Base-by-base conservation (phyloP, 2,888 invertebrate species). In the Pseudanteris insignis region DNA sequence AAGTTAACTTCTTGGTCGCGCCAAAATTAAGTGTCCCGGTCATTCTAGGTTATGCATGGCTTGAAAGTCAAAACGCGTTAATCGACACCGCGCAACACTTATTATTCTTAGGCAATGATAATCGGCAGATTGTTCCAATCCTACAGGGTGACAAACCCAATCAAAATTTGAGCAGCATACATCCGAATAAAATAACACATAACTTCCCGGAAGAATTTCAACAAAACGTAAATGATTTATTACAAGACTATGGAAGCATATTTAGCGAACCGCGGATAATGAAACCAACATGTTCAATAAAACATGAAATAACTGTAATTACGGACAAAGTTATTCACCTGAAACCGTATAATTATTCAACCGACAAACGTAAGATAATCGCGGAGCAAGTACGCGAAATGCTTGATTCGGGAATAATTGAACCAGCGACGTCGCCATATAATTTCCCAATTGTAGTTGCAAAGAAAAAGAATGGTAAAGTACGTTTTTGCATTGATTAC, bases 341-440 rank as follows among this genome's bases (percentile, higher is more conserved):
- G 2, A 10, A 2, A 10, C 36, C 36, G 1, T 36, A 36, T 15
- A 1, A 8, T 7, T 21, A 10, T 24, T 36, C 36, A 2, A 1
- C 3, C 2, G 9, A 9, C 2, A 36, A 36, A 21, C 18, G 21
- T 6, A 7, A n/a, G 10, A 36, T 36, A 2, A 40, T 50, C 6
- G 4, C 4, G 2, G 29, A 59, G 9, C 65, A 65, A 15, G 33
- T 65, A 2, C 40, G 41, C 2, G 63, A 62, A 33, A 66, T 68
- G 66, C 21, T 68, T 2, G 41, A 46, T 0, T 32, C 58, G 2
- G 62, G 65, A 2, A 40, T 68, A 1, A 63, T 68, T 12, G 58
- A 61, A 26, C 67, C 64, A 0, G 38, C 37, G 4, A 13, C 38
- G 1, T 63, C 61, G 2, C 41, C 59, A 10, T 66, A 66, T 43